Evolutionary conservation across 1,140 invertebrate genomes (phyloP), one percentile per base, ranked within the genome.

Genomic region (Telenomus remus): DNA sequence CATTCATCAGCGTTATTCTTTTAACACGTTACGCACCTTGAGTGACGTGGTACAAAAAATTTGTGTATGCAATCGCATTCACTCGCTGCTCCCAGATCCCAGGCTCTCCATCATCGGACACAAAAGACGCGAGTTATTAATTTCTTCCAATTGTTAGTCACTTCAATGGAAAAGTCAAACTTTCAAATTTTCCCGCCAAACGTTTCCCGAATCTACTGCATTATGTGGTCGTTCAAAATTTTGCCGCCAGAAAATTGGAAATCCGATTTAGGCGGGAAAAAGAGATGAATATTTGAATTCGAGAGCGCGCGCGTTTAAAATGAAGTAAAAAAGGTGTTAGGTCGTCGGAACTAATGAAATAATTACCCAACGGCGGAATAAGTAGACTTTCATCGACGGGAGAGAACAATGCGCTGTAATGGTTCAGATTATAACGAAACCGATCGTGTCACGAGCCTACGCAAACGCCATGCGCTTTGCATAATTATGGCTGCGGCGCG

Each of bases 31-130:
- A 34, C 51, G 60, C 60, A 37, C 53, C 34, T 64, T 75, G 73
- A 76, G 57, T 76, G 73, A 76, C 65, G 73, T 55, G 65, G 10
- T 60, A 64, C 73, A 70, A 76, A 76, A n/a, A 76, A 76, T 76
- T 34, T 59, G 60, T 60, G 65, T 66, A 66, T 61, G 70, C 70
- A 73, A 65, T 76, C 73, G 43, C 60, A 76, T 70, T 70, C 65
- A 70, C 54, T 33, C 50, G 65, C 73, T 65, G 73, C 59, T 76
- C 60, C 46, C 60, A 60, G 65, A 47, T 76, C 60, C 46, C 60
- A 60, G 65, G 42, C 60, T 54, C 64, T 59, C 60, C 27, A 76
- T 70, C 64, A 44, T 16, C 37, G 9, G 10, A 44, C 37, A 63
- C 59, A 69, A 65, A 69, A 60, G 60, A 8, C 8, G 19, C 61